Conservation (phyloP, 1,140 invertebrate species). For the Wasmannia auropunctata region DNA sequence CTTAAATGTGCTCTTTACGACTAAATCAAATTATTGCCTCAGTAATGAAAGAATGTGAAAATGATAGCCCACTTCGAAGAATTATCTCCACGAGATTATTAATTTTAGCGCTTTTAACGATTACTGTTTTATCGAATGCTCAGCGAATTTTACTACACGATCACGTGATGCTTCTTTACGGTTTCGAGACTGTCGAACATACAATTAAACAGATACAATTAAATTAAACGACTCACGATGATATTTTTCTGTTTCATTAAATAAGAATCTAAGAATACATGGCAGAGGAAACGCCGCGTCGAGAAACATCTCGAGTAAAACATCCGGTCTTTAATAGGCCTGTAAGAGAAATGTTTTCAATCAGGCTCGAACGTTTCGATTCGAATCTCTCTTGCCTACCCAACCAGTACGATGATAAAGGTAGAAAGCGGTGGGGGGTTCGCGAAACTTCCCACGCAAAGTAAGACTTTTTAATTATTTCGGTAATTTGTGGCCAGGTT, state of each 20-base stretch:
- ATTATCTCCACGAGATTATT: background rate
- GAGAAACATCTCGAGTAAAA: background rate
- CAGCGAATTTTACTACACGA: background rate
- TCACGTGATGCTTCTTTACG: background rate
- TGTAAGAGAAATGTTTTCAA: background rate
- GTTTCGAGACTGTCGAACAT: background rate
- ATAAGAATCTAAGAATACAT: background rate
- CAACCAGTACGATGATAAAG: background rate
- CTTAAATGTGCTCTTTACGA: background rate
- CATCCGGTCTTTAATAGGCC: background rate
- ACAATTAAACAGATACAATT: slow-evolving; percentile 5
- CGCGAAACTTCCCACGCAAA: slow-evolving; percentile 79
- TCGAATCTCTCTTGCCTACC: background rate
- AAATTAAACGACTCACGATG: background rate
- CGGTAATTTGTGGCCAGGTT: slow-evolving; percentile 82
- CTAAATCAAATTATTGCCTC: background rate
- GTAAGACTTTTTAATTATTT: slow-evolving; percentile 83
- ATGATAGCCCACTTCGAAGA: background rate
- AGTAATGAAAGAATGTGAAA: background rate
- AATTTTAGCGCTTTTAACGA: slow-evolving; percentile 1
- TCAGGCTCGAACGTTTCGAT: background rate
- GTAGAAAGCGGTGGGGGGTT: background rate
- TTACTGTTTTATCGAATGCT: background rate
- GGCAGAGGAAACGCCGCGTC: background rate
- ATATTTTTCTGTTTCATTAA: background rate